These are phyloP conservation scores for Paramormyrops hopkinsi DNA, from an alignment of 2,797 vertebrate species.

Conservation along the genomic window DNA sequence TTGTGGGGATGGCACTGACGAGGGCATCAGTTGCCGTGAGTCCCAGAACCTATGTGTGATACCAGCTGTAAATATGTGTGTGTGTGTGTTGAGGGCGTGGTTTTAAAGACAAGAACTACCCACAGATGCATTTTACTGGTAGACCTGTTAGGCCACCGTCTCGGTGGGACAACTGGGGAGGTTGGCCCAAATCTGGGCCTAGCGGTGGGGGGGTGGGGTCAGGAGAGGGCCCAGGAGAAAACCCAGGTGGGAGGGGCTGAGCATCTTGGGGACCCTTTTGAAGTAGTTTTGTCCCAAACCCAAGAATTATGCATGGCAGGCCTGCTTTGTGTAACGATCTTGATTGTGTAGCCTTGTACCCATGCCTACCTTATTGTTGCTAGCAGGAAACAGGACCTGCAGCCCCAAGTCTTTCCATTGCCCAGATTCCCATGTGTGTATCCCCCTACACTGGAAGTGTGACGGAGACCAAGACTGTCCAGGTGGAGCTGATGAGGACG, in stretches of 20 bases:
- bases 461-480: conserved; percentile 91
- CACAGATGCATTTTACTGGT: background rate
- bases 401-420: conserved; percentile 85
- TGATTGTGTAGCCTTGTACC: background rate
- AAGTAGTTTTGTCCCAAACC: background rate
- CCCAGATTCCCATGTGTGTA: conserved; percentile 81
- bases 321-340: background rate
- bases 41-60: background rate
- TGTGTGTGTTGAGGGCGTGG: background rate
- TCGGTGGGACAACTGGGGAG: background rate
- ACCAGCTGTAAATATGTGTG: background rate
- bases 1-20: conserved; percentile 86
- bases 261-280: background rate
- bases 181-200: background rate
- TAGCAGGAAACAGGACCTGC: conserved; percentile 78
- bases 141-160: background rate
- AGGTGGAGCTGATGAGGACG: conserved; percentile 82
- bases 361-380: background rate
- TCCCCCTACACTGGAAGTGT: conserved; percentile 88
- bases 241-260: background rate
- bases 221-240: background rate
- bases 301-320: background rate
- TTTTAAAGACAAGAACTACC: background rate
- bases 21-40: conserved; percentile 54
- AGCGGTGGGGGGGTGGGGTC: background rate